phyloP scores from a whole-genome alignment of 2,113 vertebrate genomes.

The Phaethon lepturus region DNA sequence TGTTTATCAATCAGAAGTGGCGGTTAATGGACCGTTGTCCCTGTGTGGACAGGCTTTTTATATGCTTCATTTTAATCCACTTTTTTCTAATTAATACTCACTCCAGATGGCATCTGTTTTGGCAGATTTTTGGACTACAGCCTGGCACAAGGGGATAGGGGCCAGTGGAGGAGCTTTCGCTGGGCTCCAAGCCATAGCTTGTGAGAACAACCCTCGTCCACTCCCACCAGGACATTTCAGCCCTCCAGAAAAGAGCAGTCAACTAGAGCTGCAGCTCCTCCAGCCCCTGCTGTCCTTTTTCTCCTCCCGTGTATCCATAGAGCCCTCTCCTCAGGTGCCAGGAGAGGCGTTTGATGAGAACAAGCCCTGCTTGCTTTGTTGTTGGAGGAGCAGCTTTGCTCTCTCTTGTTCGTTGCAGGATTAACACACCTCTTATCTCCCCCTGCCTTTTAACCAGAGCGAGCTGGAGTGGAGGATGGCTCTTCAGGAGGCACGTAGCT shows the following conservation, averaged over 20 bases:
- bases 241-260: background rate
- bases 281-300: background rate
- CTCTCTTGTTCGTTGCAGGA: background rate
- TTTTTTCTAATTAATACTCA: background rate
- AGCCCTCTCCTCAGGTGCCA: background rate
- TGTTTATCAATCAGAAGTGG: background rate
- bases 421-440: background rate
- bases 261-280: background rate
- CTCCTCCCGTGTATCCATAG: rapidly evolving
- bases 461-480: background rate
- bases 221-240: background rate
- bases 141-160: background rate
- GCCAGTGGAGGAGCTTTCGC: background rate
- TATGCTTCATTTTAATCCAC: background rate
- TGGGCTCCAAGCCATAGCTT: background rate
- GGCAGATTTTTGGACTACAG: background rate
- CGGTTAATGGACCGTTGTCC: background rate
- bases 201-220: background rate
- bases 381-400: background rate
- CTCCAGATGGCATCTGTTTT: background rate
- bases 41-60: background rate
- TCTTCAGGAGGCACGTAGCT: background rate
- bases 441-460: background rate
- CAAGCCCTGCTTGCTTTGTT: background rate
- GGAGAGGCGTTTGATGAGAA: background rate